Evolutionary conservation across 2,888 invertebrate species (phyloP), one percentile per base, ranked within the genome.

Genomic region (Microctonus aethiopoides): DNA sequence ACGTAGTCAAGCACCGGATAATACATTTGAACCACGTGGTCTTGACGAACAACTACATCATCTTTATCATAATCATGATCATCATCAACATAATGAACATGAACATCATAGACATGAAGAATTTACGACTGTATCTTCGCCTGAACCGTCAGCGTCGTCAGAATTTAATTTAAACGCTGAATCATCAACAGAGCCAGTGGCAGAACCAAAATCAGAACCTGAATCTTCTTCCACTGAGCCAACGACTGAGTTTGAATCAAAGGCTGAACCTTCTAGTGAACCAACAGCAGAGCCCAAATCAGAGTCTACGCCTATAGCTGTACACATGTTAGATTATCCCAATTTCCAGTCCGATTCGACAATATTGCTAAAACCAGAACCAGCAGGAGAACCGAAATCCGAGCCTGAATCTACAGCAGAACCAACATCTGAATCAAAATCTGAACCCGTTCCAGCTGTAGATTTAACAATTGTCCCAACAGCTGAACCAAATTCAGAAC

Each of bases 151-250:
- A 36, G 74, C 84, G 0, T 77, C 81, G 46, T 80, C 84, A 2
- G 80, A 83, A 72, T 79, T 81, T 54, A 75, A 80, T 70, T 72
- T 81, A 11, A 80, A 79, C 22, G 62, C 82, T 1, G 80, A 79
- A 70, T 76, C 80, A 13, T 73, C 71, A 20, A 62, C 75, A 77
- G 82, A 81, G 72, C 82, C 83, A n/a, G 29, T 26, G 24, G 57
- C 75, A 34, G 62, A 79, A 70, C 76, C 78, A 36, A 77, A 77
- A 72, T 69, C 76, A 11, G 56, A 74, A 60, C 59, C 78, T n/a
- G 80, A 76, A 68, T 74, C 76, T 39, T 74, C 76, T 39, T 56
- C 71, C 10, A n/a, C n/a, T n/a, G 80, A 79, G 72, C 81, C 66
- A 41, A 26, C 34, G 1, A 2, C 79, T 11, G 74, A 75, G 73